These are phyloP conservation scores for Caranx melampygus DNA, from an alignment of 2,113 vertebrate species.

Conservation along the genomic window DNA sequence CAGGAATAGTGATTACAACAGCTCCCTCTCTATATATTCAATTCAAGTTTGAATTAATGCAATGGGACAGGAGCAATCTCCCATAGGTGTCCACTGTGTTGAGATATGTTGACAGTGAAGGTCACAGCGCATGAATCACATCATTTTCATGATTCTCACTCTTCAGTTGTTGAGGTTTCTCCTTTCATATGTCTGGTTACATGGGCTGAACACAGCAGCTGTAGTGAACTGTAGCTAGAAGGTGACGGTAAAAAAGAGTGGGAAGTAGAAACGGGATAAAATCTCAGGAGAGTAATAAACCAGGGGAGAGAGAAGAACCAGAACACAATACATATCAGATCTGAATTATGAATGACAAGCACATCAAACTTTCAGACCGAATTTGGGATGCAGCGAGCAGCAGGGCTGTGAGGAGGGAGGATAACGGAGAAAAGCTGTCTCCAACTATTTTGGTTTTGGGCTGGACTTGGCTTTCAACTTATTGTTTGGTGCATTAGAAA, in stretches of 20 bases:
- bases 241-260: neutral
- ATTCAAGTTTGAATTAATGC: no score
- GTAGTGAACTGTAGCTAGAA: neutral
- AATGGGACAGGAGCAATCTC: no score
- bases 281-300: constrained; percentile 12
- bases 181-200: neutral
- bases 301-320: neutral
- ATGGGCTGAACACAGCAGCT: neutral
- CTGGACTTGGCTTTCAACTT: constrained; percentile 2
- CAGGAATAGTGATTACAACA: no score
- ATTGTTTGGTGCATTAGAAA: constrained; percentile 27
- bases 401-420: neutral
- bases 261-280: constrained; percentile 8
- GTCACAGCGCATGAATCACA: no score
- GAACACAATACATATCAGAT: constrained; percentile 14
- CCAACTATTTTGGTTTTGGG: constrained; percentile 10
- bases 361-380: constrained; percentile 68
- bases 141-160: no score
- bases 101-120: no score
- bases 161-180: no score
- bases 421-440: neutral
- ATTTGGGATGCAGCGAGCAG: constrained; percentile 41
- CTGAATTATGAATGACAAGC: constrained; percentile 63
- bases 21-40: no score
- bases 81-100: no score